Conservation (phyloP, 2,888 invertebrate species). For the Synergus laeviventris region DNA sequence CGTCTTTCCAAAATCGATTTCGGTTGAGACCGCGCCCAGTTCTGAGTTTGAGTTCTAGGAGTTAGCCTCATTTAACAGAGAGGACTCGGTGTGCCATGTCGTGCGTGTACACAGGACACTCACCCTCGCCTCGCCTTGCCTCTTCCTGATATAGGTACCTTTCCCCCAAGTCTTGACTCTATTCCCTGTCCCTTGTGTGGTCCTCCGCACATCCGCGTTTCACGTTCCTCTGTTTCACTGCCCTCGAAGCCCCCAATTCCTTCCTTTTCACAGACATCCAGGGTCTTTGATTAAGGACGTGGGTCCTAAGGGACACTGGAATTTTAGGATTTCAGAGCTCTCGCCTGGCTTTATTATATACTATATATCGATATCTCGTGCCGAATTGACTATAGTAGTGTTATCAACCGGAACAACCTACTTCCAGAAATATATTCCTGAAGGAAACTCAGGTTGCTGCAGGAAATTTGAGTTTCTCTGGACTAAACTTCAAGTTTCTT, state of each 20-base stretch:
- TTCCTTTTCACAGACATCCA: background rate
- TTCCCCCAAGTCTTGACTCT: conserved; percentile 56
- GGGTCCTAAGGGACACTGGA: conserved; percentile 29
- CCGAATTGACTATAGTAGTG: conserved; percentile 29
- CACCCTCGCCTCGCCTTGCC: conserved; percentile 42
- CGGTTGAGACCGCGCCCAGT: conserved; percentile 72
- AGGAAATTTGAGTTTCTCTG: too few relatives aligned
- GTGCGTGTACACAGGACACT: conserved; percentile 59
- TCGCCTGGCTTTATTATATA: conserved; percentile 33
- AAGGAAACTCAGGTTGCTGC: too few relatives aligned
- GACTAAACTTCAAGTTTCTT: too few relatives aligned
- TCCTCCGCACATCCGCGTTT: conserved; percentile 47
- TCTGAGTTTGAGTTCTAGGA: conserved; percentile 59
- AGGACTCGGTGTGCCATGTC: conserved; percentile 59
- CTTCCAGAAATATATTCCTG: background rate
- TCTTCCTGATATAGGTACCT: conserved; percentile 25
- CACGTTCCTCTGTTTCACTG: conserved; percentile 54
- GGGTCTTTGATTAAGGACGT: conserved; percentile 32
- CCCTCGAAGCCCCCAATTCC: conserved; percentile 27
- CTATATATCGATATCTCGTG: conserved; percentile 36
- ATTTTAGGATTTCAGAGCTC: conserved; percentile 24
- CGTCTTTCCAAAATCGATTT: conserved; percentile 74
- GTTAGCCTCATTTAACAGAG: conserved; percentile 71
- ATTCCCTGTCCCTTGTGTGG: conserved; percentile 52
- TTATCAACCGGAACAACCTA: conserved; percentile 17